Evolutionary conservation across 2,888 invertebrate genomes (phyloP), one percentile per base, ranked within the genome.

Genomic region (Falcaria lacertinaria): DNA sequence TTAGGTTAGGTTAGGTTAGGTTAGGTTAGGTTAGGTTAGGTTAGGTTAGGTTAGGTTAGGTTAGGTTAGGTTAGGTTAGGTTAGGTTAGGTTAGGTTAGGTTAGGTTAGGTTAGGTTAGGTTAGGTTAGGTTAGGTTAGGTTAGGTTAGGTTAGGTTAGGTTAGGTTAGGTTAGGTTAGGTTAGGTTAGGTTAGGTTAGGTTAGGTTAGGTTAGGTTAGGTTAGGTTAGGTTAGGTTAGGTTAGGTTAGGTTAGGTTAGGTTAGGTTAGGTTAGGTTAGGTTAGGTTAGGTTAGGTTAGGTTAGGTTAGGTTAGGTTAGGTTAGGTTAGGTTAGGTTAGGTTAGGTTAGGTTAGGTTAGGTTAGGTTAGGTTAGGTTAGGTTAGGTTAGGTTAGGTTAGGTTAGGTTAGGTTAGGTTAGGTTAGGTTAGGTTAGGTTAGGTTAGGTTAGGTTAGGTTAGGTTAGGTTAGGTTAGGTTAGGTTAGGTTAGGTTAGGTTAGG

Each of bases 31-130:
- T 50, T 50, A 45, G 50, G 50, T 47, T 50, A 47, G 50, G 52
- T 52, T 52, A 52, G 52, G 52, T 52, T 52, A 52, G 52, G 52
- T 52, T 51, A 51, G 50, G 50, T 51, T 51, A 47, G 47, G 50
- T 51, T 51, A 51, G 50, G 47, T 51, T 48, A 19, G 19, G 19
- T 5, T 19, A 19, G 19, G 19, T 19, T 19, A 19, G 19, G 19
- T 19, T 19, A 19, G 19, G 19, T 19, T 19, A 19, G 19, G 33
- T 19, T 19, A 19, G 19, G 19, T 16, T 37, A 37, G 16, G 15
- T 16, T 37, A 37, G 16, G 15, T 16, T 37, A 37, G 16, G 15
- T 14, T 36, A 36, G 35, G 35, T 35, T 42, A 42, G 35, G 35
- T 35, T 42, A 42, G 36, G 36, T 36, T 42, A 42, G 36, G 36